phyloP scores from a whole-genome alignment of 2,888 invertebrate species.

The Oegoconia quadripuncta region DNA sequence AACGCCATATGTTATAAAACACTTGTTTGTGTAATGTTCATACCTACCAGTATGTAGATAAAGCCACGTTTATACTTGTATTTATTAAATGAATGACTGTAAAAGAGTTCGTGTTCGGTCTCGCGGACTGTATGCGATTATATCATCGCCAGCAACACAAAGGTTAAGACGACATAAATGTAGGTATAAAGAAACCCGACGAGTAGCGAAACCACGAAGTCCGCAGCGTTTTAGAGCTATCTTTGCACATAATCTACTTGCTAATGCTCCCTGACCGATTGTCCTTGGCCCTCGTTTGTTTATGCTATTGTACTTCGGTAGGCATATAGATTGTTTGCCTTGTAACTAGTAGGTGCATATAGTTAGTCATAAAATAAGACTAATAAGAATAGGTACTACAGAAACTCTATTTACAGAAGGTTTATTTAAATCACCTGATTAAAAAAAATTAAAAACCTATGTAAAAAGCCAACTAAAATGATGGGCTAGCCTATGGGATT shows the following conservation, averaged over 20 bases:
- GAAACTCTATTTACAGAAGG: too few species aligned
- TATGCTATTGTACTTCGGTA: constrained; percentile 21
- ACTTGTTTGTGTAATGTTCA: too few species aligned
- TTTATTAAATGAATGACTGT: neutral
- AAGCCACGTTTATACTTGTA: too few species aligned
- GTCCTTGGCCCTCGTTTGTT: constrained; percentile 49
- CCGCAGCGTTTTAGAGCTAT: constrained; percentile 29
- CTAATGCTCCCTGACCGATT: constrained; percentile 38
- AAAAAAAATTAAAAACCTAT: too few species aligned
- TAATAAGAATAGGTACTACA: neutral
- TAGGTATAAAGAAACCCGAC: constrained; percentile 30
- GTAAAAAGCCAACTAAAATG: too few species aligned
- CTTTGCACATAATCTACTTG: constrained; percentile 34
- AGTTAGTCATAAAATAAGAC: too few species aligned
- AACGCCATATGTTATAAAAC: too few species aligned
- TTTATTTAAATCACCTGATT: too few species aligned
- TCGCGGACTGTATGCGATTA: neutral
- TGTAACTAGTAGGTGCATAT: too few species aligned
- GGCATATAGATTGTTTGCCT: too few species aligned
- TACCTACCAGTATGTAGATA: too few species aligned
- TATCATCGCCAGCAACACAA: constrained; percentile 18
- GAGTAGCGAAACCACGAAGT: constrained; percentile 23
- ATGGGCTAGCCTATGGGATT: too few species aligned
- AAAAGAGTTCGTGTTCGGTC: neutral
- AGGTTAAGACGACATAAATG: constrained; percentile 31